phyloP scores from a whole-genome alignment of 2,888 invertebrate species.

The Coelinius sp. region DNA sequence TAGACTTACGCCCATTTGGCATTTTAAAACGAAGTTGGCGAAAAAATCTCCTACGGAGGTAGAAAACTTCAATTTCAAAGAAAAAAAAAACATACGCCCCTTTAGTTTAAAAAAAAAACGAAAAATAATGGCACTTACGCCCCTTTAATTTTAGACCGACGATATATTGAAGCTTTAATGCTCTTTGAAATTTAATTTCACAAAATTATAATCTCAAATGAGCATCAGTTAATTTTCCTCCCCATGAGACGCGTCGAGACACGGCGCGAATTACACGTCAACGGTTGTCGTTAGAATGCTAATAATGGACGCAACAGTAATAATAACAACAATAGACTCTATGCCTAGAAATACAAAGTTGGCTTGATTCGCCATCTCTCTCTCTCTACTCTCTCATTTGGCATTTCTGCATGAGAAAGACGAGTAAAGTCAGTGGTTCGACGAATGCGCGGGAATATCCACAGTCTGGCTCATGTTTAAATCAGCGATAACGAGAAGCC shows the following conservation, averaged over 20 bases:
- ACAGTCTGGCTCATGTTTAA: constrained; percentile 70
- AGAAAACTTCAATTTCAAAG: too few species aligned
- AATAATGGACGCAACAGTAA: constrained; percentile 29
- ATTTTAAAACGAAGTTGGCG: too few species aligned
- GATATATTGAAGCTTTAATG: too few species aligned
- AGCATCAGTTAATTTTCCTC: not conserved
- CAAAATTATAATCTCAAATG: not conserved
- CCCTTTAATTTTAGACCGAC: too few species aligned
- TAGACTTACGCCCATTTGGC: too few species aligned
- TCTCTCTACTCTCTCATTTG: constrained; percentile 18
- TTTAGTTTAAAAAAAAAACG: too few species aligned
- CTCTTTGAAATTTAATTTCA: not conserved
- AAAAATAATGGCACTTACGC: too few species aligned
- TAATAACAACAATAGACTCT: constrained; percentile 37
- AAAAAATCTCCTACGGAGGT: too few species aligned
- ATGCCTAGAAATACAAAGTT: constrained; percentile 35
- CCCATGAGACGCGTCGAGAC: not conserved
- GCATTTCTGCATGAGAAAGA: constrained; percentile 13
- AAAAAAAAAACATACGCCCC: too few species aligned
- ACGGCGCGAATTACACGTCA: constrained; percentile 25
- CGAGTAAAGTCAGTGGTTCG: constrained; percentile 30
- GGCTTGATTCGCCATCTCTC: constrained; percentile 34
- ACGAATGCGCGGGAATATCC: constrained; percentile 55
- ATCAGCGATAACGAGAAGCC: constrained; percentile 71
- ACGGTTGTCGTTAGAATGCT: constrained; percentile 22